Evolutionary conservation across 2,888 invertebrate genomes (phyloP).

Genomic region (Lutraria lutraria): DNA sequence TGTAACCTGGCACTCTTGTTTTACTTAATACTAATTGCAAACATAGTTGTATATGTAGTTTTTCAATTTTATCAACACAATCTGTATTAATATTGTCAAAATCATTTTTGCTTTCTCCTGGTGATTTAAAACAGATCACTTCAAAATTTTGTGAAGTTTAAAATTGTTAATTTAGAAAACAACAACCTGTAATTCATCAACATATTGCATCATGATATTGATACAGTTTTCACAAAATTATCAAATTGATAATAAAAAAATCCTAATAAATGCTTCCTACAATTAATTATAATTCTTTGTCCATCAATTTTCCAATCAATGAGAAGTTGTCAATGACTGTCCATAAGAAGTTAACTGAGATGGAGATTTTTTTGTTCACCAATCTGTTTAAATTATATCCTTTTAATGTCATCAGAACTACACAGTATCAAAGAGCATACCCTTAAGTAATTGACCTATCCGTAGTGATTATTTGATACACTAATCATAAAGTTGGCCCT

Average conservation of each 20-base stretch:
- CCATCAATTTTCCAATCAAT: slow-evolving; percentile 13
- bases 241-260: background rate
- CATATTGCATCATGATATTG: background rate
- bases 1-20: too few species aligned
- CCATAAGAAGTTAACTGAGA: slow-evolving; percentile 8
- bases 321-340: slow-evolving; percentile 1
- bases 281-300: slow-evolving; percentile 1
- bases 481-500: slow-evolving; percentile 58
- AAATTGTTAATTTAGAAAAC: background rate
- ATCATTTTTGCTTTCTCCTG: too few species aligned
- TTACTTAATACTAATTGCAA: too few species aligned
- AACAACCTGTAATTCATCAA: background rate
- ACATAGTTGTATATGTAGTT: too few species aligned
- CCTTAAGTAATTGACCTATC: slow-evolving; percentile 63
- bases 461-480: slow-evolving; percentile 34
- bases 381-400: slow-evolving; percentile 21
- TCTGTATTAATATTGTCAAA: too few species aligned
- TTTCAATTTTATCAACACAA: too few species aligned
- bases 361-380: slow-evolving; percentile 7
- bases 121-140: too few species aligned
- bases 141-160: background rate
- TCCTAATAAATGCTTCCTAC: background rate
- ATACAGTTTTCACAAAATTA: background rate
- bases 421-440: slow-evolving; percentile 24
- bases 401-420: slow-evolving; percentile 27